Evolutionary conservation across 1,140 invertebrate genomes (phyloP).

Genomic region (Zaprionus ghesquierei): DNA sequence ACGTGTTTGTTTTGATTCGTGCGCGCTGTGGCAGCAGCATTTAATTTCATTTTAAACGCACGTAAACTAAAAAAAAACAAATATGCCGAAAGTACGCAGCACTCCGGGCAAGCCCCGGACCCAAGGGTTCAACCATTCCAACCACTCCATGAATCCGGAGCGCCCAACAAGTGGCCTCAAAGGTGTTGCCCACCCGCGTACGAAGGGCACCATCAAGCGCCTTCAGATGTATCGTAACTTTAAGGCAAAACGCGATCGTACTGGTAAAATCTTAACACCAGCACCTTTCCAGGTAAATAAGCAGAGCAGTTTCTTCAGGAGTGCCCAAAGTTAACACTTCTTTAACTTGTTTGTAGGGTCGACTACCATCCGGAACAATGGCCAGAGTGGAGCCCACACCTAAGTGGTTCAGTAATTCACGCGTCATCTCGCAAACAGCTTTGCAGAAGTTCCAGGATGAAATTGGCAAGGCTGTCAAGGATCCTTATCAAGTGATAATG

Average conservation of each 20-base stretch:
- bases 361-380: conserved; percentile 93
- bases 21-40: conserved; percentile 16
- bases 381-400: conserved; percentile 98
- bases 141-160: conserved; percentile 95
- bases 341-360: conserved; percentile 86
- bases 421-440: conserved; percentile 95
- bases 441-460: conserved; percentile 99
- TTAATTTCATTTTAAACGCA: conserved; percentile 7
- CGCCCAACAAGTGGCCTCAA: conserved; percentile 89
- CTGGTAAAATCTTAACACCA: conserved; percentile 95
- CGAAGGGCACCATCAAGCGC: conserved; percentile 96
- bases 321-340: not conserved
- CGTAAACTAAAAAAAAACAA: conserved; percentile 33
- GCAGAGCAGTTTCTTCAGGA: not conserved
- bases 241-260: conserved; percentile 95
- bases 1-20: conserved; percentile 69
- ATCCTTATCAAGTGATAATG: conserved; percentile 99
- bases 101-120: conserved; percentile 87
- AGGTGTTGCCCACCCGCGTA: conserved; percentile 92
- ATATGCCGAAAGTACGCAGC: conserved; percentile 89
- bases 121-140: conserved; percentile 90
- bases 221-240: conserved; percentile 99
- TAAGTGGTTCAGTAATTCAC: conserved; percentile 98
- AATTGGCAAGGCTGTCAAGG: conserved; percentile 95
- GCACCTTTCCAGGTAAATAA: conserved; percentile 91